phyloP scores from a whole-genome alignment of 2,888 invertebrate genomes.

The Autographa gamma region DNA sequence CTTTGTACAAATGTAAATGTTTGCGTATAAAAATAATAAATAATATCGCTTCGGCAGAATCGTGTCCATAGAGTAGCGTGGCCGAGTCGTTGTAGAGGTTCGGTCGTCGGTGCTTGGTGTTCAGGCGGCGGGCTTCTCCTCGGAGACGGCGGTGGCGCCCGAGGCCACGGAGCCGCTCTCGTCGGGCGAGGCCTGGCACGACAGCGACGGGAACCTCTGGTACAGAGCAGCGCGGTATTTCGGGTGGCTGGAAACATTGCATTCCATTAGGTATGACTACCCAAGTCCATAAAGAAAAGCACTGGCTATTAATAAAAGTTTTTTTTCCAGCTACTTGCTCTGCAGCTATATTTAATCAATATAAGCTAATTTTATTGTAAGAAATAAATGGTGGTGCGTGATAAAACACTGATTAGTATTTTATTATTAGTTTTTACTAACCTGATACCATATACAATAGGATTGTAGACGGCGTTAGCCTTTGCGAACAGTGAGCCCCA shows the following conservation, averaged over 20 bases:
- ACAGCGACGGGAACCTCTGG: conserved; percentile 93
- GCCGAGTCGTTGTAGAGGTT: conserved; percentile 47
- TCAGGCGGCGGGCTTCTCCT: conserved; percentile 91
- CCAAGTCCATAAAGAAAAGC: too few species aligned
- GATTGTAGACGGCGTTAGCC: conserved; percentile 96
- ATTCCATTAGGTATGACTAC: neutral
- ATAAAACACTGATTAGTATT: neutral
- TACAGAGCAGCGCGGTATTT: conserved; percentile 93
- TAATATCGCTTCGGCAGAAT: conserved; percentile 81
- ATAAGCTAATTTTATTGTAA: too few species aligned
- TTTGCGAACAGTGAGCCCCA: conserved; percentile 98
- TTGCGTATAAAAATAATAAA: conserved; percentile 86
- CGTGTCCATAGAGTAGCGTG: conserved; percentile 68
- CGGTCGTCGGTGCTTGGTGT: conserved; percentile 26
- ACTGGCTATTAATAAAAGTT: neutral
- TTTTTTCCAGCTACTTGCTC: too few species aligned
- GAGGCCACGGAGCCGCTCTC: conserved; percentile 91
- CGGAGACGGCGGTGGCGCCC: conserved; percentile 91
- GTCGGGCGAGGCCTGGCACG: conserved; percentile 90
- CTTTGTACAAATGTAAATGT: conserved; percentile 85
- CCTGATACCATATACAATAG: conserved; percentile 97
- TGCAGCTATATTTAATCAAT: too few species aligned
- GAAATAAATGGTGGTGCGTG: too few species aligned
- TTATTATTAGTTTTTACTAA: conserved; percentile 66
- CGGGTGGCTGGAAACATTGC: conserved; percentile 90